Evolutionary conservation across 2,797 vertebrate genomes (phyloP).

Genomic region (Dermochelys coriacea): DNA sequence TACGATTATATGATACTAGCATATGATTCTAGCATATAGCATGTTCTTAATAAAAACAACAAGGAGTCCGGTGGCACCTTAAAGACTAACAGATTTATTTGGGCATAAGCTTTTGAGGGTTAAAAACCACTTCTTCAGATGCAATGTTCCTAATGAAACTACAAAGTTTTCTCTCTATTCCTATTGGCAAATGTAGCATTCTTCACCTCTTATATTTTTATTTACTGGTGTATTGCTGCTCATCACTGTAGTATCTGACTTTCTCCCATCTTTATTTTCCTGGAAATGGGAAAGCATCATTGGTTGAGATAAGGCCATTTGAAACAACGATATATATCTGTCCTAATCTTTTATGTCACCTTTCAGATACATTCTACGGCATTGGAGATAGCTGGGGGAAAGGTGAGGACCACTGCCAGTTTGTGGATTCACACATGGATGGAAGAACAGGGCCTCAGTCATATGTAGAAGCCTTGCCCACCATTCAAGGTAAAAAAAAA

Average conservation of each 20-base stretch:
- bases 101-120: too few relatives aligned
- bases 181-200: background rate
- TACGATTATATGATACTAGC: background rate
- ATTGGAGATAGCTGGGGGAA: conserved; percentile 94
- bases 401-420: conserved; percentile 98
- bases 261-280: background rate
- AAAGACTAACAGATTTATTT: too few relatives aligned
- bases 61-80: too few relatives aligned
- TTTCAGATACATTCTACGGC: conserved; percentile 93
- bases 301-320: background rate
- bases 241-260: background rate
- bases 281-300: background rate
- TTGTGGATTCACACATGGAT: conserved; percentile 96
- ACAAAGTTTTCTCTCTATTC: background rate
- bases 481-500: conserved; percentile 87
- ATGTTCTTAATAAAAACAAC: too few relatives aligned
- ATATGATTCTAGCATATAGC: background rate
- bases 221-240: background rate
- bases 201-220: background rate
- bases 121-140: too few relatives aligned
- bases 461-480: conserved; percentile 87
- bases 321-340: background rate
- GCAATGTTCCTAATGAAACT: background rate
- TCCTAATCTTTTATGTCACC: background rate
- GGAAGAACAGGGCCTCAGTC: conserved; percentile 93